Base-by-base conservation (phyloP, 2,797 vertebrate genomes). In the Typhlichthys subterraneus region DNA sequence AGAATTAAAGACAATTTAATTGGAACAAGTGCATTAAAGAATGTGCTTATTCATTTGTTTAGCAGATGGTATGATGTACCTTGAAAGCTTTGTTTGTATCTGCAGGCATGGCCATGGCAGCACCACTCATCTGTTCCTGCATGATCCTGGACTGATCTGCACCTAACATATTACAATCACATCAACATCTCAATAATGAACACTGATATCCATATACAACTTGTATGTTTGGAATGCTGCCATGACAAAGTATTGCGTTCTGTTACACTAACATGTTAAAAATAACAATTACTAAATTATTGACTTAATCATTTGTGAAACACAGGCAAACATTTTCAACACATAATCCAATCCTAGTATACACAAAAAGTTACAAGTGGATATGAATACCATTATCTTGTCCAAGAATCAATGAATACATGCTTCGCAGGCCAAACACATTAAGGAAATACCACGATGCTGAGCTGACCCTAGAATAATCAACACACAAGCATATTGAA, bases 381-480 rank as follows among this genome's bases (percentile, higher is more conserved):
- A 0, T 3, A 53, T 45, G 68, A 65, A 94, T 94, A 99, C 98
- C 98, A 71, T 99, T 99, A 83, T 99, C 98, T 88, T 99, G 98
- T 78, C 98, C 98, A 59, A 99, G 89, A 80, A 99, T 99, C 73
- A 99, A 90, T 0, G 97, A 99, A 80, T 99, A 99, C 94, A 99
- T 99, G 93, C 98, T 99, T 83, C 97, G 90, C 64, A 99, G 95
- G 81, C 98, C 98, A 94, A 99, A 99, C 19, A 99, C 98, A 74
- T 99, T 99, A 76, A 99, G 92, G 82, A 99, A 99, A 87, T 99
- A 99, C 98, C 98, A 99, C 12, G 98, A 99, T 13, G 97, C 98
- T 54, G 98, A 99, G 87, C 98, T 99, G 77, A 99, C 98, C 97
- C 98, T 99, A 70, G 66, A 48, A 54, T 64, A 51, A 47, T 45